Base-by-base conservation (phyloP, 2,113 vertebrate species). In the Geococcyx californianus region DNA sequence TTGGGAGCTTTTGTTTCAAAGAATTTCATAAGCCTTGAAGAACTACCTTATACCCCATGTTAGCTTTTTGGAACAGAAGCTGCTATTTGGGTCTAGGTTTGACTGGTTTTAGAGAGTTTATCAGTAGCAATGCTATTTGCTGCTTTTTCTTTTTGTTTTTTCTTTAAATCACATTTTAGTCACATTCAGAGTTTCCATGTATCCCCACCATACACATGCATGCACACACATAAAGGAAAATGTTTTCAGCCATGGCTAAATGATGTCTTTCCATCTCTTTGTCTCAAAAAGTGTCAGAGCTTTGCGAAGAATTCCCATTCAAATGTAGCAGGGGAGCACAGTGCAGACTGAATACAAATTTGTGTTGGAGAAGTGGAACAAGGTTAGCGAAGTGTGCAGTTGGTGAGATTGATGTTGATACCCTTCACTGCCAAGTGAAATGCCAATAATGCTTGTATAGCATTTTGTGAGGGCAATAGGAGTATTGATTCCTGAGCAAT, bases 391-490 rank as follows among this genome's bases (percentile, higher is more conserved):
- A 98, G 93, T 97, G 98, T 98, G 97, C 97, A 98, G 97, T 95
- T 97, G 94, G 95, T 8, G 90, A 98, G 98, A 98, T 98, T 98
- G 98, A 98, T 98, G 98, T 97, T 98, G 98, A 98, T 98, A 98
- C 98, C 98, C 98, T 98, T 98, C 95, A 96, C 98, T 98, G 98
- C 98, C 98, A 98, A 98, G 98, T 98, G 98, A 98, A 98, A 98
- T 98, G 98, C 98, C 98, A 98, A 98, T 98, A 98, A 98, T 98
- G 98, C 98, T 98, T 98, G 98, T 98, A 98, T 98, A 98, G 98
- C 98, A 98, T 98, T 98, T 98, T 98, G 98, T 98, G 98, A 98
- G 98, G 98, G 98, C 98, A 98, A 98, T 98, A 98, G 97, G 97
- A 98, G 96, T 98, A 98, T 98, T 97, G 98, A 98, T 98, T 98